Base-by-base conservation (phyloP, 2,113 vertebrate genomes). In the Argyrosomus japonicus region DNA sequence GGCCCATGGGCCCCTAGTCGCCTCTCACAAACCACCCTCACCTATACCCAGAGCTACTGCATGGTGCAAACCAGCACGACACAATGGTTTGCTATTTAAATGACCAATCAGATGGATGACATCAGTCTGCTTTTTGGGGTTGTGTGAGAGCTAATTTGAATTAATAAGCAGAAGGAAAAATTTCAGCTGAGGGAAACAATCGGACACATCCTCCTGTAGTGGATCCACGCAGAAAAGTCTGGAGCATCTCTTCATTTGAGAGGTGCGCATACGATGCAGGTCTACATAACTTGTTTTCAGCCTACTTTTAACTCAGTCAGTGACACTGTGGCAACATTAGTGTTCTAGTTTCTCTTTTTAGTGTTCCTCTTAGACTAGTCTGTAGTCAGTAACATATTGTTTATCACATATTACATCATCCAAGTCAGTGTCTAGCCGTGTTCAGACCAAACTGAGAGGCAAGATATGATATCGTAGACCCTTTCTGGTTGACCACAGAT, bases 91-190 rank as follows among this genome's bases (percentile, higher is more conserved):
- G 48, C 61, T 77, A 74, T 77, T 77, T 60, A 69, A 83, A 74
- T 70, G 29, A 78, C 2, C 13, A 23, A 40, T 64, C 29, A 43
- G 56, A 60, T 50, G 12, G 54, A 65, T 75, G 75, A 62, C 75
- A 63, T 60, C 65, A 50, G 45, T 71, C 40, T 62, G 19, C 18
- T 10, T 75, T 74, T 82, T 76, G 23, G 48, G 36, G 76, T 61
- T 82, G 60, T 79, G 69, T 12, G 8, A 57, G 45, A 62, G 56
- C 54, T 72, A 43, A 90, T 83, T 88, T 88, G 68, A 93, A 81
- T 85, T 77, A 75, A 87, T 81, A 43, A 89, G 65, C 53, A 48
- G 15, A 77, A 53, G 63, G 64, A 71, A 77, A 75, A 32, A 51
- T 78, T 54, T 79, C 48, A 1, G 47, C 62, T 36, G n/a, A n/a